Evolutionary conservation across 2,113 vertebrate species (phyloP), one percentile per base, ranked within the genome.

Genomic region (Serilophus lunatus): DNA sequence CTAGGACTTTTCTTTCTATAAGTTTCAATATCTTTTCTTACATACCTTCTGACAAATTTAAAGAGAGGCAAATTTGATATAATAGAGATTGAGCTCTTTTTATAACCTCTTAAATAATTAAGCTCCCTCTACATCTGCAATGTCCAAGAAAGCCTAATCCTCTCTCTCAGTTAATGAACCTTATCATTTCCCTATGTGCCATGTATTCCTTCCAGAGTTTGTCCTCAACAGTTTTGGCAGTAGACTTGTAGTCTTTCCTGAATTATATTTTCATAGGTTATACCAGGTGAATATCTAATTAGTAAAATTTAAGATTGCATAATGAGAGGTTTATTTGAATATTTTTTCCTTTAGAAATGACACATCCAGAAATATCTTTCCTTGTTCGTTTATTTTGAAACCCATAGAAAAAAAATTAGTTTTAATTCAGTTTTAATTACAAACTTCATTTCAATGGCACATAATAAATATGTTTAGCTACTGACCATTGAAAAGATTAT

Each of bases 71-170:
- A 94, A 95, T 93, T 93, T 60, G 53, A 76, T 93, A n/a, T 88
- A 91, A 95, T 65, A 68, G 86, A 88, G 92, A 94, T 87, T 86
- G 86, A 93, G 90, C 92, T 94, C 86, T 90, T 96, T 95, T 90
- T 91, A 94, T 96, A 95, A 96, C 74, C 88, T 96, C 89, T 96
- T 95, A 92, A 96, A 96, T 97, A 97, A 97, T 95, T 86, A 92
- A 96, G n/a, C 83, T 54, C 81, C 51, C 36, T 66, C 63, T 90
- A 90, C 36, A 84, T 94, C 56, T 88, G 60, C 75, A 61, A 86
- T 89, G 72, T 81, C 91, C 40, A 88, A 91, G 72, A 76, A 95
- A 95, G 82, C 40, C n/a, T 82, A 51, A 59, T 88, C 44, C n/a
- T 76, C 63, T 88, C 31, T 59, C 36, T 82, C 66, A 53, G 6